Evolutionary conservation across 2,888 invertebrate species (phyloP), one percentile per base, ranked within the genome.

Genomic region (Tineola bisselliella): DNA sequence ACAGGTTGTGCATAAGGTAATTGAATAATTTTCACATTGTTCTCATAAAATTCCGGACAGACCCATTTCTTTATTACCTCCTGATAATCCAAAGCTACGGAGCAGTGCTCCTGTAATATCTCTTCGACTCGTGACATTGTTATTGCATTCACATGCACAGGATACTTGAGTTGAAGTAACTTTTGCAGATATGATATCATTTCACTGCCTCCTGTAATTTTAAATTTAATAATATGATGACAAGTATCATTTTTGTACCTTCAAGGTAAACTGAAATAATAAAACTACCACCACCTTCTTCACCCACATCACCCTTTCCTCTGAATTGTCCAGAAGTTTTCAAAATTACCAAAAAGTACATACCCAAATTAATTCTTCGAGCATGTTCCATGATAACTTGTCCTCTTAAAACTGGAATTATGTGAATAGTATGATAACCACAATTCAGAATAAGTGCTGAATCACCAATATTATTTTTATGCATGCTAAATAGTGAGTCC

Each of bases 91-190:
- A 90, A 74, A 0, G 96, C 92, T 63, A 97, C 88, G 57, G 89
- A 89, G 65, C 94, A 92, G 72, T 96, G 93, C 56, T 93, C 91
- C 63, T 95, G 93, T 1, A 97, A 83, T 31, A 98, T 83, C 74
- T 96, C 94, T 88, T 98, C 97, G 44, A 93, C 92, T 63, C 97
- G 89, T 62, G 94, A 94, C 66, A 94, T 90, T 0, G 96, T 95
- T 64, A 98, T 93, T 0, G 95, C 92, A 73, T 93, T 93, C 0
- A 94, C 90, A 80, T 97, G 97, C 0, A 94, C 94, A 0, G 98
- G 97, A 79, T 97, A 97, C 75, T 97, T 97, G 44, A 98, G 88
- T 79, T 98, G 97, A 44, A 98, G 87, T 58, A 97, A 87, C 63
- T 95, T 90, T 76, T 96, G 95, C 74, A 98, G 88, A 74, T 94